Evolutionary conservation across 2,113 vertebrate species (phyloP), one percentile per base, ranked within the genome.

Genomic region (Eonycteris spelaea): DNA sequence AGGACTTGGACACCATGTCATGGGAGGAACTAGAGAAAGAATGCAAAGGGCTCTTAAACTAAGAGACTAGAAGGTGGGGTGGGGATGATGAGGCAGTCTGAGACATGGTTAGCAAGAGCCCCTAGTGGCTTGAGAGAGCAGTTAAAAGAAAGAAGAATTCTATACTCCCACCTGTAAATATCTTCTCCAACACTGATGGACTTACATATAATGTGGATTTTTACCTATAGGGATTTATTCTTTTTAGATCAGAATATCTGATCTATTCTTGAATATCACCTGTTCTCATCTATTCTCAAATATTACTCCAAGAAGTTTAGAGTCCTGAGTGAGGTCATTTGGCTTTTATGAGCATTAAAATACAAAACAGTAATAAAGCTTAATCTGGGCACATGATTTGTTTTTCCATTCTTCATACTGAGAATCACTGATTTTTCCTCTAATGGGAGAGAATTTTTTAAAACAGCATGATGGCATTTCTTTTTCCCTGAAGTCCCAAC

Each of bases 381-480:
- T 78, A n/a, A 57, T 63, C 51, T 86, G 33, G 71, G 83, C 51
- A 88, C 24, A 33, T 55, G 59, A 80, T 80, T 71, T 78, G 38
- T 73, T 78, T 87, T 90, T 86, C 68, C 24, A 3, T 9, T 53
- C 78, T 84, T 68, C 19, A 21, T 70, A 55, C 57, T n/a, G 61
- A 94, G 75, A 93, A 78, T 57, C 67, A 59, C 21, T 33, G 74
- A n/a, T 3, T 78, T 94, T 94, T 87, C 51, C 24, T 80, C 48
- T 40, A 83, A 70, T 48, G n/a, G 61, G 43, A 86, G 51, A 91
- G 30, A 57, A 33, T 68, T 83, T 94, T 91, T 95, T 90, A 61
- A 79, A 92, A 78, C 88, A 93, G 82, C 7, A 61, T 35, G 35
- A 92, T 85, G 85, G 30, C 71, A 91, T 96, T 82, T 92, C 61